phyloP scores from a whole-genome alignment of 2,113 vertebrate genomes.

The Sinocyclocheilus anophthalmus region DNA sequence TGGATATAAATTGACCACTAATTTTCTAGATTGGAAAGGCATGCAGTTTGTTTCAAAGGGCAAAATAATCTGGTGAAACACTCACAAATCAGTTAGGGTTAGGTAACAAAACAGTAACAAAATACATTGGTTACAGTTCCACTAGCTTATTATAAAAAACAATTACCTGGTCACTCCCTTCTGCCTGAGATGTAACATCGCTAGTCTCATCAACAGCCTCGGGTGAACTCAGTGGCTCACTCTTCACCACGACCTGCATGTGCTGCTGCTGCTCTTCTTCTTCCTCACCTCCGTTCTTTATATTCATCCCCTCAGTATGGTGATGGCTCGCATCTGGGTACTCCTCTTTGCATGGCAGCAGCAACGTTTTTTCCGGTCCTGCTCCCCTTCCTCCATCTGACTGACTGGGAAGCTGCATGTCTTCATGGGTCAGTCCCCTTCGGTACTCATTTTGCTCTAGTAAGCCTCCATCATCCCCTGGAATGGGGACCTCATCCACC shows the following conservation, averaged over 20 bases:
- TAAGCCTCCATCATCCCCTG: slow-evolving; percentile 71
- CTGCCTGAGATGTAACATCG: slow-evolving; percentile 88
- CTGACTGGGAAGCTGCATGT: slow-evolving; percentile 94
- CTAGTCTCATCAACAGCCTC: slow-evolving; percentile 91
- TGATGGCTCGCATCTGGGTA: slow-evolving; percentile 71
- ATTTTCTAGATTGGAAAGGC: neutral
- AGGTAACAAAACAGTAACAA: neutral
- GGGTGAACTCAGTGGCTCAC: slow-evolving; percentile 90
- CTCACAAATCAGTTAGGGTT: neutral
- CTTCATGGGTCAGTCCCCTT: slow-evolving; percentile 81
- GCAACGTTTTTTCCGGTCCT: slow-evolving; percentile 59
- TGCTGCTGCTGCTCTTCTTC: slow-evolving; percentile 62
- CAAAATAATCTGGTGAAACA: neutral
- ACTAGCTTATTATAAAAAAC: neutral
- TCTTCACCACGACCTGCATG: slow-evolving; percentile 88
- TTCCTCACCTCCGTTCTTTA: slow-evolving; percentile 76
- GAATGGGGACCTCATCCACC: slow-evolving; percentile 69
- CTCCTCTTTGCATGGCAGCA: slow-evolving; percentile 70
- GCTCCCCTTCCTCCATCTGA: slow-evolving; percentile 82
- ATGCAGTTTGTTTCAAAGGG: neutral
- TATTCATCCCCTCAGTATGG: slow-evolving; percentile 71
- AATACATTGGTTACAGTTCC: neutral
- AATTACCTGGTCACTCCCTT: slow-evolving; percentile 84
- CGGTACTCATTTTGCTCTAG: slow-evolving; percentile 71
- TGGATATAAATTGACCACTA: neutral